phyloP scores from a whole-genome alignment of 2,113 vertebrate genomes.

The Sebastes schlegelii region DNA sequence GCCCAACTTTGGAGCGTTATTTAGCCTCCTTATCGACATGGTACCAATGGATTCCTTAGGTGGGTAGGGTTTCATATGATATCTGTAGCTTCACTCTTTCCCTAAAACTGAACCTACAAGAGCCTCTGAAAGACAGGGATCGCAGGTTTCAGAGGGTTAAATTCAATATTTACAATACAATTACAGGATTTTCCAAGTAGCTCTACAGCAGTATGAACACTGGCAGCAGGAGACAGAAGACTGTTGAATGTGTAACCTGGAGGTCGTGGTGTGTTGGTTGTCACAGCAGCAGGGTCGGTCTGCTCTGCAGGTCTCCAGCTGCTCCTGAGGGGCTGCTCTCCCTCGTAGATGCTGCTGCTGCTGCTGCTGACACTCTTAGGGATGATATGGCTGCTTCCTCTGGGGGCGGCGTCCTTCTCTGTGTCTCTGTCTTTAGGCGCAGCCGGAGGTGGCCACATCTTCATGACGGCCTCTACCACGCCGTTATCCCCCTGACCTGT shows the following conservation, averaged over 20 bases:
- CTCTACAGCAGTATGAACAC: neutral
- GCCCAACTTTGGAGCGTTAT: too few species aligned
- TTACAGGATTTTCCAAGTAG: neutral
- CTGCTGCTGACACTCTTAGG: slow-evolving; percentile 10
- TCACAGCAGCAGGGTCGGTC: neutral
- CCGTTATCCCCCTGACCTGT: slow-evolving; percentile 47
- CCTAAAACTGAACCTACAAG: too few species aligned
- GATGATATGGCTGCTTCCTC: neutral
- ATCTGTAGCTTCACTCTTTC: too few species aligned
- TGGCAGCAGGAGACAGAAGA: neutral
- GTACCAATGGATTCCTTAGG: too few species aligned
- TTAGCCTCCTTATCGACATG: too few species aligned
- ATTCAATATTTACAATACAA: too few species aligned
- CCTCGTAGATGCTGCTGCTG: slow-evolving; percentile 19
- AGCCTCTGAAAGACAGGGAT: too few species aligned
- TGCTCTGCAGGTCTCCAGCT: slow-evolving; percentile 33
- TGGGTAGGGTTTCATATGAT: too few species aligned
- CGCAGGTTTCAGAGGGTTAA: neutral
- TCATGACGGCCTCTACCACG: slow-evolving; percentile 78
- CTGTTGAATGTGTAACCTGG: slow-evolving; percentile 63
- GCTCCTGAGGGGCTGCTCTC: slow-evolving; percentile 17
- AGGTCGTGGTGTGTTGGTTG: neutral
- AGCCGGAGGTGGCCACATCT: slow-evolving; percentile 85
- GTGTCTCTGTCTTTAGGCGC: slow-evolving; percentile 62
- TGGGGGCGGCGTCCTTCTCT: slow-evolving; percentile 31